phyloP scores from a whole-genome alignment of 2,797 vertebrate species.

The Poliocrania exsul region DNA sequence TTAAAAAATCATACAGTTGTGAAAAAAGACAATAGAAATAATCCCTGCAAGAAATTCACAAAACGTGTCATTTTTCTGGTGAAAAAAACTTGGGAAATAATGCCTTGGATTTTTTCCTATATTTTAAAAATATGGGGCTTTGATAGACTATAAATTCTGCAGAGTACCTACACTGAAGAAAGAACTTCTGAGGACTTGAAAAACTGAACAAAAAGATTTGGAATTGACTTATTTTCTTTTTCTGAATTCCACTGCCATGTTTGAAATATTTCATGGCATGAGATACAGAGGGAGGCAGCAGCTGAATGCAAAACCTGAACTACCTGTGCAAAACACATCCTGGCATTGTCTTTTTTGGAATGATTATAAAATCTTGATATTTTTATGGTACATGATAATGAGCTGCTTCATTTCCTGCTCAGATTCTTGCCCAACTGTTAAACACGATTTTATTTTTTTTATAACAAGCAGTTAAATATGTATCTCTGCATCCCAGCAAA shows the following conservation, averaged over 20 bases:
- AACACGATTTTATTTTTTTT: not conserved
- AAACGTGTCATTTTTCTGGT: not conserved
- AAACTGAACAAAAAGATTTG: not conserved
- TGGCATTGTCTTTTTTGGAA: slow-evolving; percentile 1
- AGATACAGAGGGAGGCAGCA: not conserved
- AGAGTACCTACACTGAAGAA: not conserved
- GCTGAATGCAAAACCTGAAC: not conserved
- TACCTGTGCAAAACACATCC: not conserved
- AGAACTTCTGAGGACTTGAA: not conserved
- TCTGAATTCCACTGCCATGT: not conserved
- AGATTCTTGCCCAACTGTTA: slow-evolving; percentile 1
- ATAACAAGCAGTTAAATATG: slow-evolving; percentile 12
- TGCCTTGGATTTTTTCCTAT: not conserved
- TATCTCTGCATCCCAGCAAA: not conserved
- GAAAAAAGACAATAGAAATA: not conserved
- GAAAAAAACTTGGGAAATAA: not conserved
- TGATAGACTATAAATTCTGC: not conserved
- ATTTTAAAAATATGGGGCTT: not conserved
- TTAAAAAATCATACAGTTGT: not conserved
- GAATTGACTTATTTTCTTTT: not conserved
- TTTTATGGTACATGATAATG: slow-evolving; percentile 36
- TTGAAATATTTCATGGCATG: not conserved
- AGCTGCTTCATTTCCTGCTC: slow-evolving; percentile 48
- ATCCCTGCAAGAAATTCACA: not conserved
- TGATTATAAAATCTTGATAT: not conserved